A percentile compares a stretch with the other conserved stretches of the same genome.
Evolutionary conservation across 1,140 invertebrate genomes (phyloP).

Genomic region (Leucophenga varia): DNA sequence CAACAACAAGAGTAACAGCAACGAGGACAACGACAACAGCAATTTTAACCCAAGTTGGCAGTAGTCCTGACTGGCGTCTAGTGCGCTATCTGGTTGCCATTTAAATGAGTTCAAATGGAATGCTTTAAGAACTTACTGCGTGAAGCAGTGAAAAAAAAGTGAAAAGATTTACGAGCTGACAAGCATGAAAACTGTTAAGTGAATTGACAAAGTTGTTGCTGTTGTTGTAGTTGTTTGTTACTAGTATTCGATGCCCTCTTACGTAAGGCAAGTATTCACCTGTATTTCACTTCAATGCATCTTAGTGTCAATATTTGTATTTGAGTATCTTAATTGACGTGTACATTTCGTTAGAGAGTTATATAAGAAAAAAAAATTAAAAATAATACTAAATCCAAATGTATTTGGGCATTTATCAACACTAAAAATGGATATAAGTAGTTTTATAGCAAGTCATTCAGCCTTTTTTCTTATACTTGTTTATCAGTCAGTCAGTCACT

Average conservation of each 20-base stretch:
- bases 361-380: conserved; percentile 32
- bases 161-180: conserved; percentile 52
- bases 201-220: conserved; percentile 34
- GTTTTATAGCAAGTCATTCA: not conserved
- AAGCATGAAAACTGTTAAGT: conserved; percentile 54
- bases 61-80: too few relatives aligned
- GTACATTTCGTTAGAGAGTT: conserved; percentile 53
- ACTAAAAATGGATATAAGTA: not conserved
- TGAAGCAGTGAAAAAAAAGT: too few relatives aligned
- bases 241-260: too few relatives aligned
- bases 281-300: too few relatives aligned
- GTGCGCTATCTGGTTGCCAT: conserved; percentile 2
- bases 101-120: conserved; percentile 21
- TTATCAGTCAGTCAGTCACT: too few relatives aligned
- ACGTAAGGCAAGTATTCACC: too few relatives aligned
- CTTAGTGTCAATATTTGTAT: too few relatives aligned
- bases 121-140: not conserved
- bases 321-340: conserved; percentile 53
- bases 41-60: too few relatives aligned
- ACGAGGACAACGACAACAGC: too few relatives aligned
- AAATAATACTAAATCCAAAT: not conserved
- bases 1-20: too few relatives aligned
- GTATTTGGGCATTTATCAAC: conserved; percentile 1
- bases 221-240: too few relatives aligned
- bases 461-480: too few relatives aligned